Base-by-base conservation (phyloP, 1,140 invertebrate species). In the Neodiprion virginianus region DNA sequence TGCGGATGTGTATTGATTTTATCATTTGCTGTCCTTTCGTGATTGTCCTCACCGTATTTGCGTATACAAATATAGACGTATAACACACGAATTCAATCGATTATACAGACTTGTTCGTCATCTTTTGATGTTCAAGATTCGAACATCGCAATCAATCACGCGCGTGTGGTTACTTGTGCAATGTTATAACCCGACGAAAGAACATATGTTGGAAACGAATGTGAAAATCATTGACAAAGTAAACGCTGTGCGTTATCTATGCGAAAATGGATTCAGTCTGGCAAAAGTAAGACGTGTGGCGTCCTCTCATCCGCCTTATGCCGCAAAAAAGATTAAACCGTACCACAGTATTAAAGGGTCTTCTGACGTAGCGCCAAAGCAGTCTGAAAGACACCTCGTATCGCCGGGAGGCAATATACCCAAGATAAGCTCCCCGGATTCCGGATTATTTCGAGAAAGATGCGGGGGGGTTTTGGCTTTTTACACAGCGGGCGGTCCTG, bases 391-490 rank as follows among this genome's bases (percentile, higher is more conserved):
- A 61, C n/a, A 61, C 53, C 53, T 61, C 53, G 53, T 14, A 61
- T 17, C 53, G 53, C 53, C 53, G 5, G 8, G 53, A 61, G 53
- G 53, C 53, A 61, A 61, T 5, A 12, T 61, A 12, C 53, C n/a
- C 53, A 61, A 61, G 53, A 61, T 61, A 61, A 61, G 53, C 53
- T 61, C 53, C 53, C 53, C 53, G n/a, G 53, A 61, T 61, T 17
- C 53, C 53, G 53, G 11, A 61, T 61, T 61, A 61, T 61, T 61
- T 61, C 53, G 53, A 61, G 8, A 5, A 61, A 14, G 11, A 12
- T 9, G 53, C 53, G 11, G 11, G 28, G 28, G 53, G 53, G 53
- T 61, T 61, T 8, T 61, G 11, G 53, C 53, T 12, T 61, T 61
- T 61, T 61, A 61, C 53, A 61, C 53, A 61, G n/a, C 50, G 8